phyloP scores from a whole-genome alignment of 2,113 vertebrate species.

The Eupsittula cactorum region DNA sequence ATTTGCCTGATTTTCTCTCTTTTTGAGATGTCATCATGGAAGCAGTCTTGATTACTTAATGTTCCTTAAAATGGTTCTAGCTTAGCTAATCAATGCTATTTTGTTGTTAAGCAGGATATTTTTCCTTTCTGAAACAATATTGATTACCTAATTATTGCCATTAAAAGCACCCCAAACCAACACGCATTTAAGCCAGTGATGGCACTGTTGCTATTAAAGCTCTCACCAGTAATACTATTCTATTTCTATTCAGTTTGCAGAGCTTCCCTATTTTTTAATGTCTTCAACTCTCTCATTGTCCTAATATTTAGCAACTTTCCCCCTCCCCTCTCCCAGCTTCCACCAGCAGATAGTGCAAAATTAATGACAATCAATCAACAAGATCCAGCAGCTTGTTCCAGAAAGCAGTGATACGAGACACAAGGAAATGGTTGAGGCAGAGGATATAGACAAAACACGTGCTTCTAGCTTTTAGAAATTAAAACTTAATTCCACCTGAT shows the following conservation, averaged over 20 bases:
- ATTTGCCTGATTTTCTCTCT: not conserved
- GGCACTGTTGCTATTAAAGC: not conserved
- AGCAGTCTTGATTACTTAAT: slow-evolving; percentile 51
- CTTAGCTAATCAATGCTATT: slow-evolving; percentile 57
- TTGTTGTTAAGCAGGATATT: slow-evolving; percentile 56
- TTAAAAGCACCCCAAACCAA: slow-evolving; percentile 40
- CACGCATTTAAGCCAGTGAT: not conserved
- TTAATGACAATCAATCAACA: not conserved
- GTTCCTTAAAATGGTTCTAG: slow-evolving; percentile 41
- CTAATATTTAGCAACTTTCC: not conserved
- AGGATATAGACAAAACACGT: not conserved
- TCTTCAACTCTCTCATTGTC: not conserved
- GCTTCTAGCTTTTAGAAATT: not conserved
- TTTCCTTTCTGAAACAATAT: slow-evolving; percentile 60
- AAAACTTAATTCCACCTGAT: slow-evolving; percentile 12
- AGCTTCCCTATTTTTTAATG: not conserved
- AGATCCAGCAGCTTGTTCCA: not conserved
- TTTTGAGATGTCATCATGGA: slow-evolving; percentile 25
- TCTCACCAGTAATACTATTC: not conserved
- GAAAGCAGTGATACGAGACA: not conserved
- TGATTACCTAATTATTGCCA: slow-evolving; percentile 58
- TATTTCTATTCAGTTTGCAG: not conserved
- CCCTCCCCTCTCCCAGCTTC: not conserved
- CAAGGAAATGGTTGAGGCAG: not conserved
- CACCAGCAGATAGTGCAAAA: not conserved